Percentiles rank a stretch among this genome's conserved stretches.
These are phyloP conservation scores for Plectrocnemia conspersa DNA, from an alignment of 1,140 invertebrate species.

Conservation along the genomic window DNA sequence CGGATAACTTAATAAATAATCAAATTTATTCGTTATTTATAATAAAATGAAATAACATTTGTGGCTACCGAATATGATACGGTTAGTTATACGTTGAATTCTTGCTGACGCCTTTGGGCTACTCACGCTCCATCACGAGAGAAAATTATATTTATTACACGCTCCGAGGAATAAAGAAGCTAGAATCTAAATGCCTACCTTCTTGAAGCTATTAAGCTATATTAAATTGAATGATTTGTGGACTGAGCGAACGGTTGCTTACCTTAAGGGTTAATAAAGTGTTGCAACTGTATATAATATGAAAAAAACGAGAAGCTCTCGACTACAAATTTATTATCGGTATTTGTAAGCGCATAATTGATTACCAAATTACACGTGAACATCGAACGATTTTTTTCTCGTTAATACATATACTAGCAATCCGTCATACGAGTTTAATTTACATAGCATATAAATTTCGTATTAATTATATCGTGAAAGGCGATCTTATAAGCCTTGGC, in stretches of 20 bases:
- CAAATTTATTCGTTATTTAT: too few species aligned
- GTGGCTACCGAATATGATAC: constrained; percentile 19
- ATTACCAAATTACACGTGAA: constrained; percentile 18
- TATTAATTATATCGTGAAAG: too few species aligned
- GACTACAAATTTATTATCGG: constrained; percentile 10
- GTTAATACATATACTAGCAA: not conserved
- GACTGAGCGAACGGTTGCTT: constrained; percentile 17
- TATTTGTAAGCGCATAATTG: constrained; percentile 17
- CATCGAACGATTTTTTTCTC: too few species aligned
- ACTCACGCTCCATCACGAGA: not conserved
- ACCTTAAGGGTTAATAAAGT: constrained; percentile 19
- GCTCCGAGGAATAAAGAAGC: constrained; percentile 20
- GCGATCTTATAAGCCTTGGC: too few species aligned
- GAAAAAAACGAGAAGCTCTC: not conserved
- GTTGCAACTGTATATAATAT: constrained; percentile 5
- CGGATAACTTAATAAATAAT: too few species aligned
- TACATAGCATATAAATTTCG: too few species aligned
- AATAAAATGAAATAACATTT: too few species aligned
- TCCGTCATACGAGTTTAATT: too few species aligned
- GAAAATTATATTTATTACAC: constrained; percentile 22
- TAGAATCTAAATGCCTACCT: constrained; percentile 19
- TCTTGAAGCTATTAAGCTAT: constrained; percentile 22
- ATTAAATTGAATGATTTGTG: constrained; percentile 26
- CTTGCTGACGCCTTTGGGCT: constrained; percentile 8
- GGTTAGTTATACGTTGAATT: constrained; percentile 20